These are phyloP conservation scores for Gobius niger DNA, from an alignment of 2,113 vertebrate genomes.

Conservation along the genomic window DNA sequence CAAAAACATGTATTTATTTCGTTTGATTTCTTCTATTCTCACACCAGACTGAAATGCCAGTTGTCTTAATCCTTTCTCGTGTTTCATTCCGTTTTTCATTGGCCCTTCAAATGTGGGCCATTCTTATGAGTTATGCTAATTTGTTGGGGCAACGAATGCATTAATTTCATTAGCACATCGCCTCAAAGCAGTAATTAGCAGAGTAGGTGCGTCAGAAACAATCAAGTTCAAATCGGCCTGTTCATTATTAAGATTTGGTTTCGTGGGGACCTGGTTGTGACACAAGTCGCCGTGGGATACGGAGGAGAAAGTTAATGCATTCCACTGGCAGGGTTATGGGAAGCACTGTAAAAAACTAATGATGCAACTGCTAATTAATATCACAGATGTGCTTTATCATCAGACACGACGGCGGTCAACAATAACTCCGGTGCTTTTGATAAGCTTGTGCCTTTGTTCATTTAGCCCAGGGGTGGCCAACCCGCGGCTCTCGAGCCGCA, in stretches of 20 bases:
- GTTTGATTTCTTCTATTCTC: background rate
- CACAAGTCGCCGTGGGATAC: constrained; percentile 86
- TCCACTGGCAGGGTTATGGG: constrained; percentile 55
- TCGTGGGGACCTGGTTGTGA: constrained; percentile 90
- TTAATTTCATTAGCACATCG: constrained; percentile 99
- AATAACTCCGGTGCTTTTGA: no score
- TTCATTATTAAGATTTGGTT: constrained; percentile 99
- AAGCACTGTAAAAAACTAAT: background rate
- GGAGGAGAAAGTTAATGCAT: constrained; percentile 65
- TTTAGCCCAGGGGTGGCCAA: no score
- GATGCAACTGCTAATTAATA: no score
- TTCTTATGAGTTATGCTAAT: constrained; percentile 99
- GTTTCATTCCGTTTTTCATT: constrained; percentile 71
- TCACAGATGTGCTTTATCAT: no score
- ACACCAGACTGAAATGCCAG: constrained; percentile 63
- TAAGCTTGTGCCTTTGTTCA: no score
- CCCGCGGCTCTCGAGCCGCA: no score
- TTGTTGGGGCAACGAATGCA: constrained; percentile 99
- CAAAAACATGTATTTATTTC: no score
- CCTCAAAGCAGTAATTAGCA: constrained; percentile 99
- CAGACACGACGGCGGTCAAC: no score
- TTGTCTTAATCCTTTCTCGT: constrained; percentile 60
- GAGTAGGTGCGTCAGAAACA: constrained; percentile 99
- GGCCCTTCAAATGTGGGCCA: constrained; percentile 91
- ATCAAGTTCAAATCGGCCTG: constrained; percentile 99